Base-by-base conservation (phyloP, 2,888 invertebrate species). In the Cephus rjabovi region DNA sequence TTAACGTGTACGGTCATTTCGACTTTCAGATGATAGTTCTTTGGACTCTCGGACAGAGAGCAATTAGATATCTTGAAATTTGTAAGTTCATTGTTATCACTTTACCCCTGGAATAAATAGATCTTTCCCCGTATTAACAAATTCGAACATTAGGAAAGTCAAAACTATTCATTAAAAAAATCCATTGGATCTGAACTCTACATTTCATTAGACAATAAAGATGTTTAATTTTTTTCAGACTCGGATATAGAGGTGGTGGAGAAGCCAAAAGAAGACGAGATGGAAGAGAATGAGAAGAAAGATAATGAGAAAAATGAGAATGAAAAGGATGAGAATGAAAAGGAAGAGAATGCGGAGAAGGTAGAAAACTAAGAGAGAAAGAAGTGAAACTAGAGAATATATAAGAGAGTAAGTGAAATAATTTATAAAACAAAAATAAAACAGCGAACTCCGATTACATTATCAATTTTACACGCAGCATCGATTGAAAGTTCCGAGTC, bases 241-340 rank as follows among this genome's bases (percentile, higher is more conserved):
- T 91, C 90, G 23, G 91, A 91, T 79, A 90, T 91, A 73, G 91
- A 91, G 81, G 89, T 91, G 9, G 89, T 91, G 30, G 90, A 91
- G 81, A 89, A 87, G 80, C 88, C 89, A 31, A 80, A 79, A 11
- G 87, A 87, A 79, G 35, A 34, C 15, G 33, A 69, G 30, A 69
- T 73, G 33, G 79, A 81, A n/a, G 79, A 69, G 75, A 80, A 78
- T 34, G n/a, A n/a, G 6, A 70, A 70, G 37, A 12, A 37, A 12
- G 37, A 12, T 12, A 35, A 35, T 35, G 35, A 35, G 12, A 35
- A 35, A 12, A 1, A 35, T 11, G 87, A 87, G 79, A 69, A 30
- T 30, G 33, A 69, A 15, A 69, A 75, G 34, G 79, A 82, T 23
- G 79, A 69, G 75, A 80, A 71, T 37, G 76, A 56, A n/a, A 70